A percentile compares a stretch with the other conserved stretches of the same genome.
Evolutionary conservation across 2,888 invertebrate genomes (phyloP).

Genomic region (Thysanoteuthis rhombus): DNA sequence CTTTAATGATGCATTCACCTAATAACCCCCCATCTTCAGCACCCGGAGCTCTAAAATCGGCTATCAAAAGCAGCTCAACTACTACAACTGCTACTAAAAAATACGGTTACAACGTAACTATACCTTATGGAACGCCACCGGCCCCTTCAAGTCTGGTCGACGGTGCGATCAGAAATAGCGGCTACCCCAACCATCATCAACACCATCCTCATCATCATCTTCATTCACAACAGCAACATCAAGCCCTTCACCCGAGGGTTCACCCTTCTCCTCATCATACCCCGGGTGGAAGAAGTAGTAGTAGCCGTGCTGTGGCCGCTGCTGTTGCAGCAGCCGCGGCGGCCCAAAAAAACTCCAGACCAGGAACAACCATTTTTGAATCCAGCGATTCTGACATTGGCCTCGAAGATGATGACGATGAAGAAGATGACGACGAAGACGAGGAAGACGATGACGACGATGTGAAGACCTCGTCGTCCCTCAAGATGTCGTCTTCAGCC

Average conservation of each 20-base stretch:
- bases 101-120: neutral
- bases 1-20: neutral
- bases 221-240: neutral
- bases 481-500: neutral
- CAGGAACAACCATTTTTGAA: conserved; percentile 29
- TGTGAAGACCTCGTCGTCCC: neutral
- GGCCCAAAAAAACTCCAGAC: conserved; percentile 15
- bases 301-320: neutral
- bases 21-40: neutral
- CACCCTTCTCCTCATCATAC: neutral
- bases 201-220: neutral
- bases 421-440: conserved; percentile 16
- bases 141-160: neutral
- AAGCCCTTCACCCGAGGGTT: neutral
- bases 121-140: neutral
- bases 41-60: neutral
- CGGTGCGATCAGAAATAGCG: conserved; percentile 15
- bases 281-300: neutral
- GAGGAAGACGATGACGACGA: neutral
- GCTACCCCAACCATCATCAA: neutral
- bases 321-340: neutral
- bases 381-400: conserved; percentile 16
- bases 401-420: conserved; percentile 33
- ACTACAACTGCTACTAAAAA: neutral
- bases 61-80: neutral